Percentiles rank a stretch among this genome's conserved stretches.
phyloP scores from a whole-genome alignment of 2,113 vertebrate genomes.

The Gadus chalcogrammus region DNA sequence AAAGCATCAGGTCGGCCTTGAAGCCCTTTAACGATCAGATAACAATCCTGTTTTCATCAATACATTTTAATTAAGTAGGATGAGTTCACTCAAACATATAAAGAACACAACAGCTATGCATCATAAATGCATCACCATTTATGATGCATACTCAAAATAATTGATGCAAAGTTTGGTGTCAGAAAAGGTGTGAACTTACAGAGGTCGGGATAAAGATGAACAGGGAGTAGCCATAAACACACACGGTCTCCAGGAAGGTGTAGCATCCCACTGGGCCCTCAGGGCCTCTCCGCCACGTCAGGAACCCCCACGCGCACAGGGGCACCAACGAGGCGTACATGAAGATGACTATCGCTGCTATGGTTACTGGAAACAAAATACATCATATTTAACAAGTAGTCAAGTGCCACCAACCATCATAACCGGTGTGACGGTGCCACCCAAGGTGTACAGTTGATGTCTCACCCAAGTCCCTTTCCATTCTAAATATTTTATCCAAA shows the following conservation, averaged over 20 bases:
- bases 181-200: conserved; percentile 65
- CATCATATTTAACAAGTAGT: background rate
- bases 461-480: no score
- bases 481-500: no score
- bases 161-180: background rate
- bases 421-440: no score
- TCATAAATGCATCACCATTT: no score
- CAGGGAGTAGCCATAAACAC: conserved; percentile 85
- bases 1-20: no score
- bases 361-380: conserved; percentile 65
- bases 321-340: conserved; percentile 85
- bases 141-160: no score
- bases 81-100: no score
- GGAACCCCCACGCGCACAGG: conserved; percentile 78
- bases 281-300: conserved; percentile 77
- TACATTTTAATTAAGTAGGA: no score
- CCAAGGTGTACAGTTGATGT: no score
- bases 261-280: conserved; percentile 69
- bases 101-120: no score
- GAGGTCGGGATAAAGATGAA: conserved; percentile 83
- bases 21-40: no score
- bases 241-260: conserved; percentile 84
- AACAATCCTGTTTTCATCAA: no score
- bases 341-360: conserved; percentile 79
- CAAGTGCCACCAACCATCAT: background rate